Evolutionary conservation across 2,113 vertebrate genomes (phyloP).

Genomic region (Hippolais icterina): DNA sequence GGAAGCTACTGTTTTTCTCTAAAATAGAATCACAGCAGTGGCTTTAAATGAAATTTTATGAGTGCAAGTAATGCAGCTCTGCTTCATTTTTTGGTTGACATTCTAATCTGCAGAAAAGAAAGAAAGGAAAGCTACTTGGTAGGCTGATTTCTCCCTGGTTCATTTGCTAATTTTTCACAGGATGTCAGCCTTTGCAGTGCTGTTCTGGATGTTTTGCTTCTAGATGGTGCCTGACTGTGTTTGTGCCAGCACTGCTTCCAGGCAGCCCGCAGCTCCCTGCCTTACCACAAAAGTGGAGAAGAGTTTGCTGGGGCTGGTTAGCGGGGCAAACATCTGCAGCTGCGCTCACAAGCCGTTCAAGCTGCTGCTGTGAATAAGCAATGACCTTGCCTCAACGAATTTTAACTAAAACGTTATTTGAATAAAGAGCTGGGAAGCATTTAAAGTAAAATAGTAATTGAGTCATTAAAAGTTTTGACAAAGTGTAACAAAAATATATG

Average conservation of each 20-base stretch:
- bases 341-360: background rate
- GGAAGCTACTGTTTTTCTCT: background rate
- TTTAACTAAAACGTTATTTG: constrained; percentile 4
- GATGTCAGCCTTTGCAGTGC: background rate
- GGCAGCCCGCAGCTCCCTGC: background rate
- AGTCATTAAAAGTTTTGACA: constrained; percentile 9
- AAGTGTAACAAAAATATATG: background rate
- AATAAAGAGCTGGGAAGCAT: background rate
- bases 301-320: background rate
- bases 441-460: background rate
- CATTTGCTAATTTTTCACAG: background rate
- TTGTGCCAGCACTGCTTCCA: background rate
- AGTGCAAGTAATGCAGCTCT: background rate
- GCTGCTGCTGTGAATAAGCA: background rate
- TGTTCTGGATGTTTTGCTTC: constrained; percentile 31
- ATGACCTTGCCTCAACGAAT: background rate
- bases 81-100: background rate
- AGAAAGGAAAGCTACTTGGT: background rate
- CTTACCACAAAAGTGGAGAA: background rate
- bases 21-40: background rate
- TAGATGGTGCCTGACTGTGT: constrained; percentile 2
- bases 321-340: background rate
- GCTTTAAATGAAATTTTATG: background rate
- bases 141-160: background rate
- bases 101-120: background rate